These are phyloP conservation scores for Cololabis saira DNA, from an alignment of 2,113 vertebrate genomes.

Conservation along the genomic window DNA sequence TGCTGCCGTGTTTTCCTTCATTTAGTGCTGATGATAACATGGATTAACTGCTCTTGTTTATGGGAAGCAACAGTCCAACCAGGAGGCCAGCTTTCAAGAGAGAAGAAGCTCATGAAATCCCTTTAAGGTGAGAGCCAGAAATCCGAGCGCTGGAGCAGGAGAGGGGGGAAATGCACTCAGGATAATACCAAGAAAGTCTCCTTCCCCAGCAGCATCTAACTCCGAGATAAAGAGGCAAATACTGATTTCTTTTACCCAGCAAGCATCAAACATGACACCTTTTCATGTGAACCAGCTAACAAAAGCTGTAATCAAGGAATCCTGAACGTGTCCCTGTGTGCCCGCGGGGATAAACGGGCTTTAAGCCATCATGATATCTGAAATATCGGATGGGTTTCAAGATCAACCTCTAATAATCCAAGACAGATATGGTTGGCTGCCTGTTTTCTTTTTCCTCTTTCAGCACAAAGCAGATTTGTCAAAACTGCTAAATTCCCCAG, in stretches of 20 bases:
- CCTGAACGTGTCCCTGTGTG: not conserved
- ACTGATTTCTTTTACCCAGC: not conserved
- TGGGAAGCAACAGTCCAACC: conserved; percentile 31
- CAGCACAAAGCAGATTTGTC: not conserved
- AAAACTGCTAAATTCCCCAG: not conserved
- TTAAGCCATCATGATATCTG: not conserved
- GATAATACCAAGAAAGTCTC: conserved; percentile 8
- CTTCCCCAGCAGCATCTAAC: conserved; percentile 5
- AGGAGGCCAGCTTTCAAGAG: conserved; percentile 22
- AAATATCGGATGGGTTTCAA: not conserved
- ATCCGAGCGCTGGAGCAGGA: conserved; percentile 5
- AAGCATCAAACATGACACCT: conserved; percentile 6
- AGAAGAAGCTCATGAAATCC: conserved; percentile 14
- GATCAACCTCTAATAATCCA: not conserved
- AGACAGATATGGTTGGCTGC: too few relatives aligned
- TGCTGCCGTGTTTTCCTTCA: conserved; percentile 45
- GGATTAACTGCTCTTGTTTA: conserved; percentile 64
- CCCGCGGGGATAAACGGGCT: not conserved
- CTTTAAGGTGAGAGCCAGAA: conserved; percentile 19
- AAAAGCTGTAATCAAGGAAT: conserved; percentile 2
- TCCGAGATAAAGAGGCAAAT: not conserved
- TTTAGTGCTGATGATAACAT: conserved; percentile 7
- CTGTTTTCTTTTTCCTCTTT: not conserved
- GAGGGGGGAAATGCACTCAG: not conserved
- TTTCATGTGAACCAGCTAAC: conserved; percentile 2